Conservation (phyloP, 1,140 invertebrate genomes). For the Apis dorsata region DNA sequence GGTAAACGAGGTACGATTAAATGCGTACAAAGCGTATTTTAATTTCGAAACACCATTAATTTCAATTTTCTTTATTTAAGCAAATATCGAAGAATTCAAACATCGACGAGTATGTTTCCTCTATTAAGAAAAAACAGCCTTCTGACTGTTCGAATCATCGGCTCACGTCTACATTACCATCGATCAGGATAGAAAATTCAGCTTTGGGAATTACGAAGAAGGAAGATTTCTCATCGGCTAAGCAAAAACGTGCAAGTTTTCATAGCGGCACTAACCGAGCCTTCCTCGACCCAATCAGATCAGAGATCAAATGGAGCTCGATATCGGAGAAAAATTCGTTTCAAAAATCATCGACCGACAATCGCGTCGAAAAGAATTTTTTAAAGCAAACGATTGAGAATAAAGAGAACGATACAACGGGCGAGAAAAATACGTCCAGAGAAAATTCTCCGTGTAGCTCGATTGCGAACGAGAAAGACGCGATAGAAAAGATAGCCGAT, state of each 20-base stretch:
- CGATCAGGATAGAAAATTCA: conserved; percentile 26
- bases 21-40: background rate
- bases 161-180: conserved; percentile 15
- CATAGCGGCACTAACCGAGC: conserved; percentile 71
- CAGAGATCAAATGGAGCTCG: conserved; percentile 16
- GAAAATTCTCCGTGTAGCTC: background rate
- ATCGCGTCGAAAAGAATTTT: background rate
- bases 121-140: background rate
- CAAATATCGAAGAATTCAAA: background rate
- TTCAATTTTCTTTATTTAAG: background rate
- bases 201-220: conserved; percentile 16
- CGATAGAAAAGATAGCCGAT: background rate
- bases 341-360: background rate
- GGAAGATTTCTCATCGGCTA: conserved; percentile 61
- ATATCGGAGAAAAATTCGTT: conserved; percentile 14
- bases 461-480: background rate
- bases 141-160: conserved; percentile 27
- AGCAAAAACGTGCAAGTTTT: conserved; percentile 72
- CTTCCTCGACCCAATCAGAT: conserved; percentile 64
- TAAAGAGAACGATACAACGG: background rate
- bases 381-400: too few relatives aligned
- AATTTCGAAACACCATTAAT: background rate
- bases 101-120: background rate
- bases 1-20: conserved; percentile 9
- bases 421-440: background rate